Conservation (phyloP, 2,113 vertebrate genomes). For the Prietella phreatophila region DNA sequence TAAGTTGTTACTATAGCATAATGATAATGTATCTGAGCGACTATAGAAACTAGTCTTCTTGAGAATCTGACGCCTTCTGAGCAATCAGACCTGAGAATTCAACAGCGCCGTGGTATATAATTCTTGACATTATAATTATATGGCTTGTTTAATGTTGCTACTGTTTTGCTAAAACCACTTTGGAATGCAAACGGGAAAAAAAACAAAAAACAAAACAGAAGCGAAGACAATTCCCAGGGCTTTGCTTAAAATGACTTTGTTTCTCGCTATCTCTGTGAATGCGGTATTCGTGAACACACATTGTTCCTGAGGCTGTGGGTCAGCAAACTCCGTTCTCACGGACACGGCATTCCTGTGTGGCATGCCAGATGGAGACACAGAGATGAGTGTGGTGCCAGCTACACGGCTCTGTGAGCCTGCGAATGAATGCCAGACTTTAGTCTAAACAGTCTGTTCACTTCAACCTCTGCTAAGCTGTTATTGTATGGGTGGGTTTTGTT, state of each 20-base stretch:
- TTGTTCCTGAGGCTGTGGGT: constrained; percentile 26
- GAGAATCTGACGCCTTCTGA: too few species aligned
- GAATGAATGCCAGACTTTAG: constrained; percentile 19
- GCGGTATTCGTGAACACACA: constrained; percentile 7
- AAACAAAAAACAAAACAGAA: background rate
- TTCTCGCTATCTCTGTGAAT: constrained; percentile 1
- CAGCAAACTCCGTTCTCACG: constrained; percentile 39
- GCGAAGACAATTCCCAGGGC: constrained; percentile 19
- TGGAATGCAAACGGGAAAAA: background rate
- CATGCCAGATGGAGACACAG: constrained; percentile 28
- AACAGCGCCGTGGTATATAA: too few species aligned
- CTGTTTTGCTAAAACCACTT: background rate
- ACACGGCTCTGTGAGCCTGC: background rate
- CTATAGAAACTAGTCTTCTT: background rate
- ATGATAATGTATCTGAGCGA: background rate
- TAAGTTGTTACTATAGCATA: background rate
- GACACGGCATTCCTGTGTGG: constrained; percentile 27
- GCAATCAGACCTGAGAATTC: too few species aligned
- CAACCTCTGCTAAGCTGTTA: background rate
- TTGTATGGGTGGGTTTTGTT: background rate
- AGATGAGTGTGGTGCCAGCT: constrained; percentile 4
- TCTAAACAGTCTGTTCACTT: background rate
- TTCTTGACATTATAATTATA: background rate
- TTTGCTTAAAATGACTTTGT: constrained; percentile 22
- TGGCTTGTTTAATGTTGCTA: background rate